Conservation (phyloP, 1,140 invertebrate genomes). For the Adelges cooleyi region DNA sequence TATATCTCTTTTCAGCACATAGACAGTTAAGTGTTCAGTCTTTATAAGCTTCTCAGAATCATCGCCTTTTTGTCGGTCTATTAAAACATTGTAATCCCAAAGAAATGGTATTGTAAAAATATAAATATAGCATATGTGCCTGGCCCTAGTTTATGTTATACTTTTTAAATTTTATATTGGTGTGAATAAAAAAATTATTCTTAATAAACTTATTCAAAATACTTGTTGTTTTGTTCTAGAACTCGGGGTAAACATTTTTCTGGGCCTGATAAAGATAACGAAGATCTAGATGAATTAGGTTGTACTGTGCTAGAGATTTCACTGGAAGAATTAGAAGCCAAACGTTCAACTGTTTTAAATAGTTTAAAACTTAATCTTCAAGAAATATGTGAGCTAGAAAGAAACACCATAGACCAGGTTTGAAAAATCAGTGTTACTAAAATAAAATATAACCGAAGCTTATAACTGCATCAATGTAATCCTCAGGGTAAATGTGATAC, state of each 20-base stretch:
- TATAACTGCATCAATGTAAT: background rate
- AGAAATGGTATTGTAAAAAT: too few relatives aligned
- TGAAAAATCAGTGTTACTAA: background rate
- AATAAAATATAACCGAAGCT: background rate
- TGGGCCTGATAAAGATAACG: background rate
- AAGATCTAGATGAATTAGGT: background rate
- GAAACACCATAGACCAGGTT: background rate
- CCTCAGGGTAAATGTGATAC: background rate
- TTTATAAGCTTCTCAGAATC: too few relatives aligned
- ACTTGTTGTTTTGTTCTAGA: too few relatives aligned
- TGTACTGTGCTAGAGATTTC: background rate
- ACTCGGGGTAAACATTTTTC: background rate
- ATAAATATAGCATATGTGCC: too few relatives aligned
- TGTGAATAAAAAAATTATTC: too few relatives aligned
- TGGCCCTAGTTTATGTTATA: too few relatives aligned
- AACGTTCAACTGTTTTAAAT: background rate
- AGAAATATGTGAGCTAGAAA: background rate
- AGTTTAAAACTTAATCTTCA: background rate
- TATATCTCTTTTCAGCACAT: too few relatives aligned
- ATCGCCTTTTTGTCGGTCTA: too few relatives aligned
- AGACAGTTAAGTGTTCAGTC: too few relatives aligned
- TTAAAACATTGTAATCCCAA: too few relatives aligned
- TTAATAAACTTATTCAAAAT: too few relatives aligned
- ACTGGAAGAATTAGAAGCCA: background rate
- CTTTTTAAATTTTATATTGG: too few relatives aligned